These are phyloP conservation scores for Drosophila antonietae DNA, from an alignment of 2,888 invertebrate species.

Conservation along the genomic window DNA sequence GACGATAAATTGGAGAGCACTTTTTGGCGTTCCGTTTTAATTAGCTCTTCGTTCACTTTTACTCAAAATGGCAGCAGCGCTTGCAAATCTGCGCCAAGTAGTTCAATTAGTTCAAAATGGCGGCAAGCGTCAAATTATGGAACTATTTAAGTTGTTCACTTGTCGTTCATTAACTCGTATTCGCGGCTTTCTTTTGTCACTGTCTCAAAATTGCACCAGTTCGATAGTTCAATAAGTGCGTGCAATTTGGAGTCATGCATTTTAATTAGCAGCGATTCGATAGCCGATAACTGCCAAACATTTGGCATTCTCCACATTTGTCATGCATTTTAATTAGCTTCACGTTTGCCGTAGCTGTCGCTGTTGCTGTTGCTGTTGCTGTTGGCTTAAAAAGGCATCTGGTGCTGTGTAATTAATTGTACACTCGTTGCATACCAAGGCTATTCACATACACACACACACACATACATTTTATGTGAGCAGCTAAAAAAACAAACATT, in stretches of 20 bases:
- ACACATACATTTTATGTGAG: neutral
- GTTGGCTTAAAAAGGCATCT: conserved; percentile 32
- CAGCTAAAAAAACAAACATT: conserved; percentile 54
- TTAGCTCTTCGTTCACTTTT: conserved; percentile 3
- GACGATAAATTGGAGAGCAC: conserved; percentile 5
- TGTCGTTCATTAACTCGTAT: neutral
- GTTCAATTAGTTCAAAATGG: conserved; percentile 6
- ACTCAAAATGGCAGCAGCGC: conserved; percentile 8
- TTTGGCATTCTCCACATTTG: conserved; percentile 26
- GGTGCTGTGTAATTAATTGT: conserved; percentile 21
- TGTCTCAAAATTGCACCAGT: conserved; percentile 1
- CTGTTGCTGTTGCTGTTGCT: conserved; percentile 4
- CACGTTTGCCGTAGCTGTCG: conserved; percentile 11
- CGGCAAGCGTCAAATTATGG: neutral
- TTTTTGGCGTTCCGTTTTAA: conserved; percentile 12
- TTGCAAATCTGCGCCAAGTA: neutral
- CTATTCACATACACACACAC: neutral
- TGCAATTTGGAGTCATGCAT: conserved; percentile 2
- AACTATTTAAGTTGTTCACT: conserved; percentile 4
- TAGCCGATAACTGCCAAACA: conserved; percentile 48
- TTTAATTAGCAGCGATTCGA: conserved; percentile 41
- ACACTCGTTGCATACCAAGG: conserved; percentile 30
- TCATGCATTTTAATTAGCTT: conserved; percentile 51
- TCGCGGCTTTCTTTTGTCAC: neutral
- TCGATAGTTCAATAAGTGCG: conserved; percentile 5